phyloP scores from a whole-genome alignment of 2,888 invertebrate species.

The Catocala nupta region DNA sequence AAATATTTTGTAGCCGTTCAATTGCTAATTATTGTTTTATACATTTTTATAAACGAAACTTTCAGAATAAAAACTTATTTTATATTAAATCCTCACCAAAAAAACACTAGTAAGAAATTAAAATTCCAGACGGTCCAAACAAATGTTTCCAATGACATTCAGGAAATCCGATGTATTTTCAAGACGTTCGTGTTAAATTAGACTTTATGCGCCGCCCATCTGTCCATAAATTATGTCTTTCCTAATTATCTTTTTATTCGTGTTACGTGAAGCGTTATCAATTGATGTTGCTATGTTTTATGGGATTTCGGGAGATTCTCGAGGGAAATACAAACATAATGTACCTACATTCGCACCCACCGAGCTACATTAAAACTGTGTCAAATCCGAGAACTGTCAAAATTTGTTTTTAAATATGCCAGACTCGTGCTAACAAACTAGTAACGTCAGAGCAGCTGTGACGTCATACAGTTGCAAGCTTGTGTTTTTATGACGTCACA shows the following conservation, averaged over 20 bases:
- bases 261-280: slow-evolving; percentile 28
- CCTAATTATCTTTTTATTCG: slow-evolving; percentile 41
- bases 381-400: no score
- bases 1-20: no score
- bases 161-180: slow-evolving; percentile 2
- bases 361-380: no score
- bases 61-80: no score
- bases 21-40: no score
- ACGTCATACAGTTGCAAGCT: no score
- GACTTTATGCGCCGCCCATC: slow-evolving; percentile 4
- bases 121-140: not conserved
- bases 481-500: no score
- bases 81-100: not conserved
- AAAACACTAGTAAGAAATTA: not conserved
- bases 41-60: no score
- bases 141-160: slow-evolving; percentile 5
- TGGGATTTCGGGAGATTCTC: slow-evolving; percentile 1
- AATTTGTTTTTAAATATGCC: no score
- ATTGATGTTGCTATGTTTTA: slow-evolving; percentile 28
- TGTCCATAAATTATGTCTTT: slow-evolving; percentile 35
- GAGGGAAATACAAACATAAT: not conserved
- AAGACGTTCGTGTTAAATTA: slow-evolving; percentile 1
- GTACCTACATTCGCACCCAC: no score
- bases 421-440: no score
- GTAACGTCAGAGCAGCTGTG: no score